Percentiles rank a stretch among this genome's conserved stretches.
Evolutionary conservation across 1,140 invertebrate species (phyloP).

Genomic region (Cyclargus thomasi): DNA sequence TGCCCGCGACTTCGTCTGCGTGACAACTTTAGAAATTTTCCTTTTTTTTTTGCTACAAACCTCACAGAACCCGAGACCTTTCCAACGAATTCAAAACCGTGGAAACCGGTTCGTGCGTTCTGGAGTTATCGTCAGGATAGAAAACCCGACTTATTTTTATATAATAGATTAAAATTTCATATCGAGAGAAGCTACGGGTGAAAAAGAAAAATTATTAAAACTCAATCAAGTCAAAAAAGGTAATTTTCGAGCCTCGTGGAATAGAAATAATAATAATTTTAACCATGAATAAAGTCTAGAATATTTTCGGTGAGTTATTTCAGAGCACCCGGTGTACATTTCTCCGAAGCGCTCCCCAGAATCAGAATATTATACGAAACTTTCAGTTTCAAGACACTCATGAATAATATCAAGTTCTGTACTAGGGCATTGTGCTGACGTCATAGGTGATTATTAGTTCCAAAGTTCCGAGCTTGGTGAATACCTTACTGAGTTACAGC

Average conservation of each 20-base stretch:
- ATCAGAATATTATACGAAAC: conserved; percentile 3
- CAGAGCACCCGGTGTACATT: neutral
- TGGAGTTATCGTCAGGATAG: too few relatives aligned
- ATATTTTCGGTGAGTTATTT: conserved; percentile 3
- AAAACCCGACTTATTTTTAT: neutral
- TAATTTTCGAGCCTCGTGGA: neutral
- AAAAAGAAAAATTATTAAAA: neutral
- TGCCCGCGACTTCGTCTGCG: too few relatives aligned
- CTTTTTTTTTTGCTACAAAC: too few relatives aligned
- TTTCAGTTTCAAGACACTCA: neutral
- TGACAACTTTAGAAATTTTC: too few relatives aligned
- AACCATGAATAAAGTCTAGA: neutral
- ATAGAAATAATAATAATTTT: neutral
- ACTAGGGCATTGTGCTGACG: neutral
- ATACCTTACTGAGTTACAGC: neutral
- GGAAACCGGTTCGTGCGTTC: too few relatives aligned
- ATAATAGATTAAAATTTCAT: too few relatives aligned
- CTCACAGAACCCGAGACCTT: too few relatives aligned
- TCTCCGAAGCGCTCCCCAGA: neutral
- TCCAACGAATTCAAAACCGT: too few relatives aligned
- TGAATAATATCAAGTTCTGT: neutral
- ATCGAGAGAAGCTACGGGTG: neutral
- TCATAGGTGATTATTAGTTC: neutral
- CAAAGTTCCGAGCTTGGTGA: neutral
- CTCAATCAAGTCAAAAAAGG: neutral